These are phyloP conservation scores for Porphyrio hochstetteri DNA, from an alignment of 2,113 vertebrate genomes.

Conservation along the genomic window DNA sequence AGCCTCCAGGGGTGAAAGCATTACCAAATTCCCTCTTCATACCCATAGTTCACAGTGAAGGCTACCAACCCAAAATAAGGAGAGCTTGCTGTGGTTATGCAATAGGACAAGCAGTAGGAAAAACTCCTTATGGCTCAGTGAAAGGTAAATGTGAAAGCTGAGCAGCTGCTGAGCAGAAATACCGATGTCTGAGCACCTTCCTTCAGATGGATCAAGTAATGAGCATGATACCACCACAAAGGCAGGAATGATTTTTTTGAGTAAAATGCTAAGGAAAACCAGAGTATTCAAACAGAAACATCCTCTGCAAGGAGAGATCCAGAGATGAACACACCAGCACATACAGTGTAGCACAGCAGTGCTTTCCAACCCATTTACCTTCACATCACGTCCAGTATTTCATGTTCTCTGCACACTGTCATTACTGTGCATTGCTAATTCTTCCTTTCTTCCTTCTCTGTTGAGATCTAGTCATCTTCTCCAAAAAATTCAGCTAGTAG, in stretches of 20 bases:
- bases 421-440: not conserved
- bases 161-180: not conserved
- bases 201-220: not conserved
- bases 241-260: not conserved
- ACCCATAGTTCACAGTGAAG: rapidly evolving
- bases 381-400: not conserved
- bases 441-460: not conserved
- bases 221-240: not conserved
- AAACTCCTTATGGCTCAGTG: not conserved
- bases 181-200: not conserved
- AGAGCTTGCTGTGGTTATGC: not conserved
- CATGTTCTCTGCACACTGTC: not conserved
- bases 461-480: not conserved
- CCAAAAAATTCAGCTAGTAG: not conserved
- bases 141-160: not conserved
- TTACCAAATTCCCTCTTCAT: not conserved
- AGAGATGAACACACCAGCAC: not conserved
- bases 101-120: not conserved
- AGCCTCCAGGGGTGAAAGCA: not conserved
- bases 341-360: rapidly evolving
- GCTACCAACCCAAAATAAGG: not conserved
- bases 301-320: not conserved
- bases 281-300: not conserved
- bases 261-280: not conserved
- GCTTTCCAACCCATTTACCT: not conserved